Evolutionary conservation across 2,888 invertebrate genomes (phyloP).

Genomic region (Eupithecia insigniata): DNA sequence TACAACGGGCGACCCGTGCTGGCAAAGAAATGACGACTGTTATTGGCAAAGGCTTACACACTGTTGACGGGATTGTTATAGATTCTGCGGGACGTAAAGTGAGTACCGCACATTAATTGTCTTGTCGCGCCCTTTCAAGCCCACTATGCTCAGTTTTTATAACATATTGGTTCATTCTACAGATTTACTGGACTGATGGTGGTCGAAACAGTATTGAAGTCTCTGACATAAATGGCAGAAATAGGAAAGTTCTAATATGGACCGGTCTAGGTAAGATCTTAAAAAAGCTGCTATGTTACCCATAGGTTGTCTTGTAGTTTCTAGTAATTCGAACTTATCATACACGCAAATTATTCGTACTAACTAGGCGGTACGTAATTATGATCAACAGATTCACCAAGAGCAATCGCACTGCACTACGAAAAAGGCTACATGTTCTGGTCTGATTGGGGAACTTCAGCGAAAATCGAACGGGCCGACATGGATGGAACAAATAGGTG

Average conservation of each 20-base stretch:
- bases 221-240: constrained; percentile 89
- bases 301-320: not conserved
- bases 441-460: constrained; percentile 94
- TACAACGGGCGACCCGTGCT: constrained; percentile 87
- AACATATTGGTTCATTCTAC: constrained; percentile 25
- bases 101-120: not conserved
- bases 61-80: constrained; percentile 92
- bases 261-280: constrained; percentile 81
- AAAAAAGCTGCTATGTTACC: not conserved
- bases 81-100: constrained; percentile 92
- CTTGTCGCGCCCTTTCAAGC: not conserved
- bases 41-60: constrained; percentile 90
- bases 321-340: not conserved
- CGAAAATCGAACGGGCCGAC: constrained; percentile 92
- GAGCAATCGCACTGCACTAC: constrained; percentile 93
- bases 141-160: not conserved
- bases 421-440: constrained; percentile 92
- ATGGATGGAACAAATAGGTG: constrained; percentile 93
- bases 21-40: constrained; percentile 87
- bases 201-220: constrained; percentile 93
- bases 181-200: constrained; percentile 95
- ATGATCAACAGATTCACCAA: constrained; percentile 86
- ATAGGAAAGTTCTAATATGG: constrained; percentile 91
- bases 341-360: not conserved
- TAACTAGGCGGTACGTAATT: not conserved